These are phyloP conservation scores for Phymatocera aterrima DNA, from an alignment of 2,888 invertebrate species.

Conservation along the genomic window DNA sequence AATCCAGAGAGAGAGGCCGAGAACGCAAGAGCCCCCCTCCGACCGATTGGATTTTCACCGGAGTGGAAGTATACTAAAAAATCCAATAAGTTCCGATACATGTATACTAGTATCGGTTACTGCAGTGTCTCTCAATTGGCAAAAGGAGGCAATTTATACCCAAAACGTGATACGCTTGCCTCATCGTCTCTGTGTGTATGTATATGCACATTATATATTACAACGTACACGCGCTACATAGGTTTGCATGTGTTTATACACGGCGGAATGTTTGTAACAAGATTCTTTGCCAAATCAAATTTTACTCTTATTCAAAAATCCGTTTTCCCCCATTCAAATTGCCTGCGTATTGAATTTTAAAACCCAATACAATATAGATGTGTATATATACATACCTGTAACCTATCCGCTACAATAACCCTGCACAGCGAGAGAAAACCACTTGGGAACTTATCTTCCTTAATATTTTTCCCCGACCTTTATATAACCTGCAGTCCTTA, in stretches of 20 bases:
- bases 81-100: not conserved
- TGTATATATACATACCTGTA: not conserved
- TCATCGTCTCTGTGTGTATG: not conserved
- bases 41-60: no score
- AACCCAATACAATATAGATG: not conserved
- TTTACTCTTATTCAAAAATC: not conserved
- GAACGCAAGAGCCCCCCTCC: no score
- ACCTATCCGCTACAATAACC: not conserved
- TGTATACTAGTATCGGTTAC: not conserved
- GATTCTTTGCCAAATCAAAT: no score
- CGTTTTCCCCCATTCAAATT: not conserved
- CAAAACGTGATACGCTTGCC: slow-evolving; percentile 24
- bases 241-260: not conserved
- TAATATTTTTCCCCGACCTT: slow-evolving; percentile 35
- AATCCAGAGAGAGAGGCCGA: no score
- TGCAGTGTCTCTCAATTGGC: slow-evolving; percentile 33
- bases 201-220: slow-evolving; percentile 4
- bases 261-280: not conserved
- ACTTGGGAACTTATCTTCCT: slow-evolving; percentile 17
- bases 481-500: slow-evolving; percentile 16
- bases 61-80: not conserved
- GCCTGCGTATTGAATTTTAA: not conserved
- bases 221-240: not conserved
- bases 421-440: not conserved
- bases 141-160: slow-evolving; percentile 29